phyloP scores from a whole-genome alignment of 2,888 invertebrate genomes.

The Caenorhabditis zanzibari region DNA sequence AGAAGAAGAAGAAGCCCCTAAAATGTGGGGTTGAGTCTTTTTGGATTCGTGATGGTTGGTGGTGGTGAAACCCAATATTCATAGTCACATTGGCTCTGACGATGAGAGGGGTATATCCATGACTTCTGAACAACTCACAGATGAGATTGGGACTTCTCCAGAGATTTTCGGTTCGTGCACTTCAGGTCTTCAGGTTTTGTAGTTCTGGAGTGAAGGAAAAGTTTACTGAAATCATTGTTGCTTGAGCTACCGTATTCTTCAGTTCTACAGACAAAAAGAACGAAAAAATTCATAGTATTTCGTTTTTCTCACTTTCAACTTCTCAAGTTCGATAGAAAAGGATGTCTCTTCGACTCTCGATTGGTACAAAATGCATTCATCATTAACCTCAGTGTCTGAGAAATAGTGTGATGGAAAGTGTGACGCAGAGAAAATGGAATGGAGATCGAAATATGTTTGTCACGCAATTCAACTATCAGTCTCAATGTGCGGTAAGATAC shows the following conservation, averaged over 20 bases:
- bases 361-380: conserved; percentile 52
- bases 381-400: conserved; percentile 19
- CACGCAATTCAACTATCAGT: conserved; percentile 64
- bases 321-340: conserved; percentile 11
- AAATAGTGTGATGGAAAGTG: conserved; percentile 6
- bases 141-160: conserved; percentile 14
- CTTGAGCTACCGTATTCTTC: neutral
- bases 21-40: conserved; percentile 7
- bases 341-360: neutral
- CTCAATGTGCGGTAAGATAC: conserved; percentile 55
- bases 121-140: conserved; percentile 38
- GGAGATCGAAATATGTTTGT: conserved; percentile 59
- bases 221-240: neutral
- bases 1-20: conserved; percentile 35
- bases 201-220: no score
- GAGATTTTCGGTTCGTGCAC: neutral
- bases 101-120: conserved; percentile 56
- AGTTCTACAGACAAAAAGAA: neutral
- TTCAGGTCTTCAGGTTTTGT: neutral
- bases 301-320: neutral
- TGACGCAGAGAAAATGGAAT: conserved; percentile 17
- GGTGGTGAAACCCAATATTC: conserved; percentile 62
- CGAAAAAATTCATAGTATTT: conserved; percentile 43
- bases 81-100: conserved; percentile 53
- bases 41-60: conserved; percentile 48